Base-by-base conservation (phyloP, 2,888 invertebrate genomes). In the Agriopis marginaria region DNA sequence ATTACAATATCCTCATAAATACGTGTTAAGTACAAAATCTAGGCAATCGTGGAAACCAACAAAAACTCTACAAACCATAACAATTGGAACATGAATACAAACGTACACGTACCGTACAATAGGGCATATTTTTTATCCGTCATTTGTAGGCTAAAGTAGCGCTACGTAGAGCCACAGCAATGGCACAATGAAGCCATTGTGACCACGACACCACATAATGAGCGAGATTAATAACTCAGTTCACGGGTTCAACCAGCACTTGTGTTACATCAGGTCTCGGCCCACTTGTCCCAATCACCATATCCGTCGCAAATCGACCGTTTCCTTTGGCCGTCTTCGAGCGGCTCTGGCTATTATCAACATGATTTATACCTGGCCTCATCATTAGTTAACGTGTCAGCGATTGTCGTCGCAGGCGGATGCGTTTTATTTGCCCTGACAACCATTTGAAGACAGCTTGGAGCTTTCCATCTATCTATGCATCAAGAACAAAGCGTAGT, bases 271-370 rank as follows among this genome's bases (percentile, higher is more conserved):
- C 55, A 61, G 56, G 61, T 64, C 64, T 77, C 81, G 87, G 82
- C 88, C 89, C 86, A 89, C 86, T 89, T 89, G 88, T 87, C 85
- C 89, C 90, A 91, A 87, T 91, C 86, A 88, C 84, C 87, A 86
- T 92, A 91, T 93, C 93, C 93, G 93, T 89, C 86, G 92, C 91
- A 93, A 94, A 94, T 93, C 89, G 89, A 73, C 91, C 83, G 88
- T 84, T 93, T 94, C 93, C 94, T 93, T 79, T 87, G 86, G 77
- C 80, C 86, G 84, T 90, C 90, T 90, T 89, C 83, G 80, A 82
- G 82, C 79, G 78, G 79, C 66, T 62, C 73, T 86, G 81, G 86
- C 89, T 86, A 89, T 91, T 92, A 90, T 88, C 78, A 86, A 83
- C 86, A 92, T 93, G 92, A 93, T 93, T 93, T 93, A 93, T 93